phyloP scores from a whole-genome alignment of 2,888 invertebrate species.

The Eilema caniola region DNA sequence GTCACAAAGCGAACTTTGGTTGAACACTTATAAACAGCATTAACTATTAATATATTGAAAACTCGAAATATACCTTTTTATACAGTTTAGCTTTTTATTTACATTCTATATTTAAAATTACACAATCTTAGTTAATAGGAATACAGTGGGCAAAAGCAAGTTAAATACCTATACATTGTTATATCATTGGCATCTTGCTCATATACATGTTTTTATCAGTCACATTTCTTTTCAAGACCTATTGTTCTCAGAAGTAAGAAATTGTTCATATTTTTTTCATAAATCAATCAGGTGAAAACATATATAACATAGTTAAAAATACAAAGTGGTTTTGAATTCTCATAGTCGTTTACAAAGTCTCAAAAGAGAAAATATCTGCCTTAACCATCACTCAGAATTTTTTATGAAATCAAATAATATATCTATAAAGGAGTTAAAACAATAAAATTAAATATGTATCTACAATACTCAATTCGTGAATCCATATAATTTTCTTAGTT shows the following conservation, averaged over 20 bases:
- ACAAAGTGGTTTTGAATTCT: neutral
- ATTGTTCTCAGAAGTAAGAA: neutral
- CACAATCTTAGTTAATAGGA: constrained; percentile 7
- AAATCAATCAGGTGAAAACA: neutral
- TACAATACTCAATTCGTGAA: neutral
- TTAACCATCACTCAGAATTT: neutral
- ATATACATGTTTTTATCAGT: neutral
- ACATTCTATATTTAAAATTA: constrained; percentile 27
- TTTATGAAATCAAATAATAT: neutral
- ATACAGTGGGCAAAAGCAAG: constrained; percentile 4
- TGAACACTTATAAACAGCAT: constrained; percentile 29
- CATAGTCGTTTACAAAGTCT: neutral
- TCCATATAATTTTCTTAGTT: neutral
- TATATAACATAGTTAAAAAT: neutral
- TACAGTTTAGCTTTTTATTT: constrained; percentile 34
- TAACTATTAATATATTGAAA: constrained; percentile 19
- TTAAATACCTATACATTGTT: neutral
- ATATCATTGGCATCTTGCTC: neutral
- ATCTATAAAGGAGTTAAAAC: neutral
- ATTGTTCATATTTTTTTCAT: neutral
- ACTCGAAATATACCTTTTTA: constrained; percentile 29
- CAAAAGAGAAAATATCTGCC: neutral
- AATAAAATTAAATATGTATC: neutral
- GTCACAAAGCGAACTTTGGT: constrained; percentile 21
- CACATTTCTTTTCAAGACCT: neutral